Conservation (phyloP, 2,797 vertebrate species). For the Sebastes oblongus region DNA sequence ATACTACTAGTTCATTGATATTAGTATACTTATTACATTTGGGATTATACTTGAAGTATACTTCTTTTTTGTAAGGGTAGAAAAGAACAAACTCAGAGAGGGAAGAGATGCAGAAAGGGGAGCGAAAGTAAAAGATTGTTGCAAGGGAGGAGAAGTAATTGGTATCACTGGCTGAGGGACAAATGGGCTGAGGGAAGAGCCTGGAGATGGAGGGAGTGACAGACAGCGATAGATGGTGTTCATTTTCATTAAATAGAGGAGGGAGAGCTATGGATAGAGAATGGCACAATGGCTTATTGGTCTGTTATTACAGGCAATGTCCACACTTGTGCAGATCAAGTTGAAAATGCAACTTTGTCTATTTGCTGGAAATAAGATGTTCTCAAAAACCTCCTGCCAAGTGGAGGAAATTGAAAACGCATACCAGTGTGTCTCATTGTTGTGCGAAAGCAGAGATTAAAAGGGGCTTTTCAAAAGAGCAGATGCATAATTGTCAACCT, state of each 20-base stretch:
- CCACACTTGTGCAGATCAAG: neutral
- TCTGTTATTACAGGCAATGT: neutral
- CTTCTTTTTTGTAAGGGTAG: neutral
- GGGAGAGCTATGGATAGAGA: neutral
- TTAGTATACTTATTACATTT: no score
- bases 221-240: constrained; percentile 19
- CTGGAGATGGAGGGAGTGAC: constrained; percentile 22
- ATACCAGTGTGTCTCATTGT: neutral
- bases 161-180: constrained; percentile 22
- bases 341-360: neutral
- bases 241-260: constrained; percentile 24
- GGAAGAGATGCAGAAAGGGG: constrained; percentile 14
- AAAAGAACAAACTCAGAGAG: neutral
- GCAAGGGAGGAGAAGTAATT: constrained; percentile 23
- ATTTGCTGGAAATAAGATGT: neutral
- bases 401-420: neutral
- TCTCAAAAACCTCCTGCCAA: neutral
- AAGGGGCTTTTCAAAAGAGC: neutral
- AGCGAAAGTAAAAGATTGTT: neutral
- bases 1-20: no score
- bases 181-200: constrained; percentile 21
- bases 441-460: neutral
- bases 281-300: neutral
- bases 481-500: neutral
- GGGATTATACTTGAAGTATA: neutral